These are phyloP conservation scores for Ectropis grisescens DNA, from an alignment of 1,140 invertebrate species.

Conservation along the genomic window DNA sequence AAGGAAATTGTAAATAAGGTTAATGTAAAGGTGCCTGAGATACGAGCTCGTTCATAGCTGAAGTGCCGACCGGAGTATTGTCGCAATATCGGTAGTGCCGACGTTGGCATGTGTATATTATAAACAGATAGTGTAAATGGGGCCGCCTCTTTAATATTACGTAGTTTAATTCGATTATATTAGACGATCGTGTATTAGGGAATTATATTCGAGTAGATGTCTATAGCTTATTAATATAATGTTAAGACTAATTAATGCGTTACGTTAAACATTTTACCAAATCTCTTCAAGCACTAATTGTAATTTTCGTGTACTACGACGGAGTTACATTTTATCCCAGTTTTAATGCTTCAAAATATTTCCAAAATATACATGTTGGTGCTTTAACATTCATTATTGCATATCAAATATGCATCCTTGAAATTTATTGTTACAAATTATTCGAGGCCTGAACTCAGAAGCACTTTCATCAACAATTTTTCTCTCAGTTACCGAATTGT, in stretches of 20 bases:
- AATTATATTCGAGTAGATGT: slow-evolving; percentile 38
- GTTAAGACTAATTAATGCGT: slow-evolving; percentile 30
- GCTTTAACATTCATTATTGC: slow-evolving; percentile 25
- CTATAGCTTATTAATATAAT: slow-evolving; percentile 35
- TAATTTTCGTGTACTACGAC: too few species aligned
- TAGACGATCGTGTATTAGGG: slow-evolving; percentile 35
- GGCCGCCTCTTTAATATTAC: slow-evolving; percentile 56
- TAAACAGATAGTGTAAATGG: slow-evolving; percentile 38
- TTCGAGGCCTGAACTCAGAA: too few species aligned
- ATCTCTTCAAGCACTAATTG: too few species aligned
- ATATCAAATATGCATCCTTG: slow-evolving; percentile 30
- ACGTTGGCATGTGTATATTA: too few species aligned
- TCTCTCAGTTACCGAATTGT: too few species aligned
- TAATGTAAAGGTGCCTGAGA: too few species aligned
- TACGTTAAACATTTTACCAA: slow-evolving; percentile 57
- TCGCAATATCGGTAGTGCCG: too few species aligned
- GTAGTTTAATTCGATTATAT: slow-evolving; percentile 36
- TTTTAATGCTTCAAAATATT: slow-evolving; percentile 11
- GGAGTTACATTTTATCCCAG: too few species aligned
- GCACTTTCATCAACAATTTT: too few species aligned
- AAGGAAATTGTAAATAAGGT: too few species aligned
- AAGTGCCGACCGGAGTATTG: too few species aligned
- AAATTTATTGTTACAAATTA: slow-evolving; percentile 15
- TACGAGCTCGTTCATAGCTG: too few species aligned
- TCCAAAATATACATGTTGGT: slow-evolving; percentile 19